phyloP scores from a whole-genome alignment of 2,888 invertebrate genomes.

The Lamproptera curius region DNA sequence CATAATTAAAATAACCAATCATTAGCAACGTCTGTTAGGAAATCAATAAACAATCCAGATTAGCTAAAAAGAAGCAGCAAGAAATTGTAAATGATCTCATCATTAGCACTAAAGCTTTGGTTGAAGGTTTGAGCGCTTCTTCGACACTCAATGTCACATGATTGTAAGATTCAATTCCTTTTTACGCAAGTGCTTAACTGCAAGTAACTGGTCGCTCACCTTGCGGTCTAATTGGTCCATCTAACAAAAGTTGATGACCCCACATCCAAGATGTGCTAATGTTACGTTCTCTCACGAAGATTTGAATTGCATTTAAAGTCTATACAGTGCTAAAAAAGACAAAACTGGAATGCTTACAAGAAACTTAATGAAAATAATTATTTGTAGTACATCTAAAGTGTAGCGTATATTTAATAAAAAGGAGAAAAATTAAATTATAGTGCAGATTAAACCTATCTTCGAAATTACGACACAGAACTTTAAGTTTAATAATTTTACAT shows the following conservation, averaged over 20 bases:
- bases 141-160: slow-evolving; percentile 15
- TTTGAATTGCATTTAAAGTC: neutral
- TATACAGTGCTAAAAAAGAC: neutral
- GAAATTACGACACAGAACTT: too few species aligned
- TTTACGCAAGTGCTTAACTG: slow-evolving; percentile 24
- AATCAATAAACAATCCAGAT: too few species aligned
- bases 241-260: slow-evolving; percentile 36
- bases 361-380: too few species aligned
- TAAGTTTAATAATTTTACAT: too few species aligned
- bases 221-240: slow-evolving; percentile 43
- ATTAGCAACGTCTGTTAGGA: too few species aligned
- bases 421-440: too few species aligned
- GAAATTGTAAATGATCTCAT: neutral
- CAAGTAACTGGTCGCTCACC: slow-evolving; percentile 41
- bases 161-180: slow-evolving; percentile 22
- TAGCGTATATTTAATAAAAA: too few species aligned
- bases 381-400: too few species aligned
- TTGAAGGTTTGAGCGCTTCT: slow-evolving; percentile 14
- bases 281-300: slow-evolving; percentile 25
- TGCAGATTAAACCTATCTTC: too few species aligned
- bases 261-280: slow-evolving; percentile 28
- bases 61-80: too few species aligned
- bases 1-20: too few species aligned
- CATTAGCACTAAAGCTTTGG: too few species aligned
- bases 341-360: neutral